Base-by-base conservation (phyloP, 2,797 vertebrate genomes). In the Eurystomus glaucurus region DNA sequence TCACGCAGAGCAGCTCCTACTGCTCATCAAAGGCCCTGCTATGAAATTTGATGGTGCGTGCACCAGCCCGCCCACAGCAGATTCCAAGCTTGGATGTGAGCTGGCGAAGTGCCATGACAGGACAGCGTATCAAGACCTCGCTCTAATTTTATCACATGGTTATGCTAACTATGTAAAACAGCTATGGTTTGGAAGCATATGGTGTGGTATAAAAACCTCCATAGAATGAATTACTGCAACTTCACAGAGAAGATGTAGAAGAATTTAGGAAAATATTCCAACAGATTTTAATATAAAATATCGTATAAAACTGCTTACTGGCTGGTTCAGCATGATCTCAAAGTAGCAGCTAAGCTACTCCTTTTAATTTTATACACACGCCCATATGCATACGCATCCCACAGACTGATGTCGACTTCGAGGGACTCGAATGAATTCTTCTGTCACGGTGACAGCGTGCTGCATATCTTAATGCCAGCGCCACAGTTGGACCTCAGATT, bases 131-230 rank as follows among this genome's bases (percentile, higher is more conserved):
- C 58, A 57, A 54, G 92, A 78, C 83, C 91, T 74, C 43, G 25
- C 84, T 89, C 92, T 96, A 94, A 92, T 96, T 97, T 92, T 94
- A 90, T 95, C 94, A 12, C 69, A 19, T 35, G 50, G 76, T 76
- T 95, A 51, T 93, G 85, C 87, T 89, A 90, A 74, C 74, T 72
- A 48, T 91, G 85, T 95, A 66, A 87, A 94, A 52, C 46, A 71
- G 71, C 50, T 81, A 85, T 29, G 52, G 50, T 66, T 75, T 39
- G 60, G 58, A 95, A 96, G 74, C 96, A 95, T 95, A 97, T 93
- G 97, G 95, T 90, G 62, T 62, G 37, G 68, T 37, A 82, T 72
- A 95, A 96, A 94, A 96, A 93, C 12, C 93, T 76, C 80, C 54
- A 33, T 21, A 62, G 57, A 81, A 90, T 85, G 89, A 94, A 88